phyloP scores from a whole-genome alignment of 2,888 invertebrate species.

The Orthosia gracilis region DNA sequence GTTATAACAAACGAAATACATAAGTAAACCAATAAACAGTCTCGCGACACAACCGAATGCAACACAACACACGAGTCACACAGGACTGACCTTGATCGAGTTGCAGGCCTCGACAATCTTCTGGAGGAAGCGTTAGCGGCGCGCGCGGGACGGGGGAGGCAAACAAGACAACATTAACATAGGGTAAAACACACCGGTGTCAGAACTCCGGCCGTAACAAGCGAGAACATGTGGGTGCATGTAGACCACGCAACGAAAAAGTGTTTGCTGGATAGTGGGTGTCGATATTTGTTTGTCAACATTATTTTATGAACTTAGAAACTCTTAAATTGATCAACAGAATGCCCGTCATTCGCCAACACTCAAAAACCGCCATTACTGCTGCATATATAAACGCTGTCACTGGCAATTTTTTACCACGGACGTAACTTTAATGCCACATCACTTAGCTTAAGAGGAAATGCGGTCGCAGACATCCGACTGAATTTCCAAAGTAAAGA shows the following conservation, averaged over 20 bases:
- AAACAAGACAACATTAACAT: conserved; percentile 86
- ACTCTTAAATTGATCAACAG: not conserved
- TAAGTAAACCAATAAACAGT: conserved; percentile 66
- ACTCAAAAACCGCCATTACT: not conserved
- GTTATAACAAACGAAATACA: conserved; percentile 39
- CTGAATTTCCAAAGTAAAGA: too few relatives aligned
- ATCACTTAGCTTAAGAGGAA: not conserved
- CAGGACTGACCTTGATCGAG: conserved; percentile 95
- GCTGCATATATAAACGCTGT: not conserved
- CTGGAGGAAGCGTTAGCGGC: conserved; percentile 92
- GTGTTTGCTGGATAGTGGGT: conserved; percentile 46
- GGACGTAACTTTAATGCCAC: not conserved
- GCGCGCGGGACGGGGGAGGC: conserved; percentile 81
- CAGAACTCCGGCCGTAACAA: conserved; percentile 33
- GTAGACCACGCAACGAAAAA: conserved; percentile 63
- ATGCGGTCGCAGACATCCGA: too few relatives aligned
- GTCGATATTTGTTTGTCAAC: conserved; percentile 26
- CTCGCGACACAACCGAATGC: conserved; percentile 68
- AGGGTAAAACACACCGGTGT: conserved; percentile 63
- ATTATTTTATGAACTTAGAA: conserved; percentile 42
- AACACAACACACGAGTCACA: conserved; percentile 70
- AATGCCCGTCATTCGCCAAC: not conserved
- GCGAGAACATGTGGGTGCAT: conserved; percentile 15
- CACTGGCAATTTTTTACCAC: too few relatives aligned
- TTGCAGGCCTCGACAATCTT: conserved; percentile 98